Evolutionary conservation across 1,140 invertebrate genomes (phyloP).

Genomic region (Caenorhabditis briggsae): DNA sequence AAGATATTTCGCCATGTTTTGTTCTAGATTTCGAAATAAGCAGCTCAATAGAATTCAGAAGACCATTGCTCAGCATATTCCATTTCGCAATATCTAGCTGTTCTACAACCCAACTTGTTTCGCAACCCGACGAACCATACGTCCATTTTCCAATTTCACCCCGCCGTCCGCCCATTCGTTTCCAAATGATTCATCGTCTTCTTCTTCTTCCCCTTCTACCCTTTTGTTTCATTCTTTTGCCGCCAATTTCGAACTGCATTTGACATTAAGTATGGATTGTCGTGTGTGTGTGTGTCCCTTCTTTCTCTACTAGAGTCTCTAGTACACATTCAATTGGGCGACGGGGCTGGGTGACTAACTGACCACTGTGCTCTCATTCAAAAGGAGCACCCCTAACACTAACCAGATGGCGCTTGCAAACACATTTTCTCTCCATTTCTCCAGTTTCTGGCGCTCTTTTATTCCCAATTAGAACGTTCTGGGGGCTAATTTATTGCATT

Average conservation of each 20-base stretch:
- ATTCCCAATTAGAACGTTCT: not conserved
- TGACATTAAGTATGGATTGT: constrained; percentile 50
- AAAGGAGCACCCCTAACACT: not conserved
- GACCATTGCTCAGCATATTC: too few species aligned
- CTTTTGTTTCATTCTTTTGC: not conserved
- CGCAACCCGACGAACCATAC: not conserved
- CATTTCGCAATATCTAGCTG: not conserved
- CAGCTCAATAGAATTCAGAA: not conserved
- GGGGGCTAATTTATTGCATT: too few species aligned
- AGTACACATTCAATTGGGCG: constrained; percentile 50
- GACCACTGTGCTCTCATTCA: not conserved
- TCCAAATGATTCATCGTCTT: constrained; percentile 43
- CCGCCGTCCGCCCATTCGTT: not conserved
- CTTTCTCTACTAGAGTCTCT: too few species aligned
- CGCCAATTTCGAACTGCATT: constrained; percentile 14
- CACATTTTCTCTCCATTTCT: not conserved
- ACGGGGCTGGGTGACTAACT: constrained; percentile 1
- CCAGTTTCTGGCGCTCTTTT: not conserved
- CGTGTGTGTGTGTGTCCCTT: not conserved
- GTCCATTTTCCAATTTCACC: not conserved
- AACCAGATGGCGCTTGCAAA: constrained; percentile 22
- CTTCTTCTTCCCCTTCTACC: not conserved
- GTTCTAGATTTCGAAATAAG: not conserved
- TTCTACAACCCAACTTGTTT: not conserved
- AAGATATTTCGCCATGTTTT: not conserved